Conservation (phyloP, 2,113 vertebrate genomes). For the Riparia riparia region DNA sequence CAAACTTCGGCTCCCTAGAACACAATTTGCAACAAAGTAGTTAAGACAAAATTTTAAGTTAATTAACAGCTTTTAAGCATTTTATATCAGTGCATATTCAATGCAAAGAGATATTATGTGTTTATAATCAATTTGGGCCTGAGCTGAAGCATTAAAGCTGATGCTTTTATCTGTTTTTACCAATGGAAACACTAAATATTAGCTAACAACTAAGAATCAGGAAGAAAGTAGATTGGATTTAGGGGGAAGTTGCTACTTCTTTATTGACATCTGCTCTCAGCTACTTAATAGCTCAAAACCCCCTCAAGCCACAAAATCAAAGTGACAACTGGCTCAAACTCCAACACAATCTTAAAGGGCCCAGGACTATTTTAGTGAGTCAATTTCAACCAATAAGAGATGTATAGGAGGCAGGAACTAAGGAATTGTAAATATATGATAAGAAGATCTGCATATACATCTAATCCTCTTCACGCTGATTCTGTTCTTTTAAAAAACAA, state of each 20-base stretch:
- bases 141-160: neutral
- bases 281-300: neutral
- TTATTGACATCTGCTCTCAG: neutral
- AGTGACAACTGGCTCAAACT: neutral
- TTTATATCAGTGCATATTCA: neutral
- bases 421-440: neutral
- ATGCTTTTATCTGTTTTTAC: neutral
- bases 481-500: neutral
- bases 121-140: neutral
- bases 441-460: neutral
- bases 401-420: neutral
- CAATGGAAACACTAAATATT: neutral
- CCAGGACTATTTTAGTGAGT: neutral
- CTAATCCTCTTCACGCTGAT: neutral
- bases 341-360: neutral
- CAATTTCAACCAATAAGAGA: neutral
- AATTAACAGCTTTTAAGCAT: neutral
- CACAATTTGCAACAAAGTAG: neutral
- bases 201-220: neutral
- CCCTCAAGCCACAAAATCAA: neutral
- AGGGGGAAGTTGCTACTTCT: neutral
- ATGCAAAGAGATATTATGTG: neutral
- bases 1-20: neutral
- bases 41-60: neutral
- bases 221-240: accelerated